Evolutionary conservation across 2,888 invertebrate species (phyloP), one percentile per base, ranked within the genome.

Genomic region (Epinotia nisella): DNA sequence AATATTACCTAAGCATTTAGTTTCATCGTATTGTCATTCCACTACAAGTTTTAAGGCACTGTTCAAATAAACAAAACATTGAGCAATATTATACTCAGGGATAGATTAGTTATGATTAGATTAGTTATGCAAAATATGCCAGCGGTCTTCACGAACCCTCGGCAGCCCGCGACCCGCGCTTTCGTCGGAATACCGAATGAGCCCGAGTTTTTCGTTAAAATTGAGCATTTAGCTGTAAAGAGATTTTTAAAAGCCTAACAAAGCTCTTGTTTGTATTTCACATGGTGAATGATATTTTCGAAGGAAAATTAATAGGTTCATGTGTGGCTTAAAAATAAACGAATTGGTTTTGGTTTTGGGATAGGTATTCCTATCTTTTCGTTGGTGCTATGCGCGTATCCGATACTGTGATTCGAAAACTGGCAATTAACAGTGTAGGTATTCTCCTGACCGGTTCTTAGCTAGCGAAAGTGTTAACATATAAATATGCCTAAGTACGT

Each of bases 111-210:
- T 72, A 59, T 70, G 74, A 70, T 76, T 74, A 67, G 75, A 78
- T 80, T 81, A 80, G 78, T 74, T 75, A 80, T 80, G 77, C 77
- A 78, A 75, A 78, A 75, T 78, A 76, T 75, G 75, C 75, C 75
- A 67, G 71, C 72, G 76, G 71, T 75, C 75, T 76, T 76, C 76
- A 74, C 74, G 75, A 76, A 79, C 77, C 76, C 77, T 76, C 71
- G 68, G 68, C 70, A 75, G 75, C 75, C 76, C 45, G 62, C n/a
- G 53, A 72, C 70, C 75, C 72, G 72, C 70, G 62, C 74, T 66
- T 76, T 70, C 76, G 58, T 55, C 74, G 67, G 79, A 82, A 81
- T 81, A 76, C 76, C 64, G 75, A 80, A 82, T 80, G 77, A 80
- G 75, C 61, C n/a, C 11, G 69, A 69, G 58, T 69, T 59, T 73